Conservation (phyloP, 2,888 invertebrate genomes). For the Apamea anceps region DNA sequence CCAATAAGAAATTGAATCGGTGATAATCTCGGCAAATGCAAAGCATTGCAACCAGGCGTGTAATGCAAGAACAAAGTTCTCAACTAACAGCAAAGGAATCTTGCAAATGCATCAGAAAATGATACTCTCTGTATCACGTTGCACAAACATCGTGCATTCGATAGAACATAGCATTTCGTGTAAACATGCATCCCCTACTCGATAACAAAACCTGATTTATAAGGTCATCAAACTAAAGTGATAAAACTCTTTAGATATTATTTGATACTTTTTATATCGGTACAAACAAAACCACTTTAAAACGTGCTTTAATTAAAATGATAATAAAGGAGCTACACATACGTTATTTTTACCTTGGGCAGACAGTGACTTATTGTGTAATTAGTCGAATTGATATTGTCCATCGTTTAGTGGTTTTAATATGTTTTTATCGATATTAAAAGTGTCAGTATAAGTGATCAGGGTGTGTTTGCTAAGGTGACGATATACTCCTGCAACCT, state of each 20-base stretch:
- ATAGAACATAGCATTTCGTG: constrained; percentile 72
- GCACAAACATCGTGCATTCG: constrained; percentile 82
- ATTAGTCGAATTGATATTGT: constrained; percentile 46
- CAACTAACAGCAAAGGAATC: constrained; percentile 76
- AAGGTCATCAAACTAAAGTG: constrained; percentile 58
- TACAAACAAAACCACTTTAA: constrained; percentile 60
- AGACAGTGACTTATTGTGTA: constrained; percentile 52
- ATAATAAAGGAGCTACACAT: constrained; percentile 28
- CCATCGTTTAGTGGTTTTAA: constrained; percentile 53
- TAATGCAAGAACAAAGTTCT: constrained; percentile 75
- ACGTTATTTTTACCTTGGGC: constrained; percentile 16
- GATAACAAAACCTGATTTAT: constrained; percentile 53
- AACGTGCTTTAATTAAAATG: constrained; percentile 59
- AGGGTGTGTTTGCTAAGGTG: constrained; percentile 73
- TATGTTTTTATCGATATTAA: constrained; percentile 61
- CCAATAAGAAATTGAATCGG: constrained; percentile 73
- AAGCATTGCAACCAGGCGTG: constrained; percentile 89
- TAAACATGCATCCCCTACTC: constrained; percentile 74
- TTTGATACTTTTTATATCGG: constrained; percentile 61
- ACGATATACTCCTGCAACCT: constrained; percentile 82
- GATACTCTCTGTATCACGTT: constrained; percentile 70
- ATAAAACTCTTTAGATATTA: constrained; percentile 51
- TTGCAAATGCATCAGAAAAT: constrained; percentile 74
- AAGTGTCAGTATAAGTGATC: constrained; percentile 68
- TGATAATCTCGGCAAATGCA: constrained; percentile 85